Conservation (phyloP, 2,113 vertebrate genomes). For the Poeciliopsis occidentalis region DNA sequence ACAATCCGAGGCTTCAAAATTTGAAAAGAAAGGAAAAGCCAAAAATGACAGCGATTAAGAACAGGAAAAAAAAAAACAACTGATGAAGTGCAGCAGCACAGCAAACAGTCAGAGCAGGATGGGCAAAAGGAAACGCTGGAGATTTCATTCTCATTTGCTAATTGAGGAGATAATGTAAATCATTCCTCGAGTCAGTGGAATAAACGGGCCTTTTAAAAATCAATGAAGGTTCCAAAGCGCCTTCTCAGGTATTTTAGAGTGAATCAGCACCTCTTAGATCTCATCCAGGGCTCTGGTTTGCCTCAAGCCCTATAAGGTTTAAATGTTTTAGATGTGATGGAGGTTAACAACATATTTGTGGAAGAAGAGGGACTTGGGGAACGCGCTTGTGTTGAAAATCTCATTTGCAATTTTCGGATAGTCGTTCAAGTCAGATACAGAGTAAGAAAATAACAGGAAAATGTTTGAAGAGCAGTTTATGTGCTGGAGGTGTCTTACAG, state of each 20-base stretch:
- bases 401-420: background rate
- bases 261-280: constrained; percentile 70
- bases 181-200: constrained; percentile 63
- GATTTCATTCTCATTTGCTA: constrained; percentile 77
- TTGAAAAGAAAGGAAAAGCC: constrained; percentile 36
- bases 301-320: constrained; percentile 15
- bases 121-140: constrained; percentile 44
- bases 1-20: constrained; percentile 48
- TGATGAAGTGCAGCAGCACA: constrained; percentile 13
- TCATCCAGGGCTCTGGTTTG: constrained; percentile 30
- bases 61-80: constrained; percentile 17
- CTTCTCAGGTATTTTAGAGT: constrained; percentile 46
- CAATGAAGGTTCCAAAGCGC: constrained; percentile 67
- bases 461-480: too few species aligned
- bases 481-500: too few species aligned
- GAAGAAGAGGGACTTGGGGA: constrained; percentile 15
- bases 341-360: constrained; percentile 38
- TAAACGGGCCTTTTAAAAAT: constrained; percentile 70
- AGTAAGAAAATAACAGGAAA: too few species aligned
- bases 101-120: constrained; percentile 47
- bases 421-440: background rate
- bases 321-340: constrained; percentile 31
- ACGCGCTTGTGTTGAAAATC: background rate
- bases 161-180: constrained; percentile 80
- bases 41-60: constrained; percentile 62